Base-by-base conservation (phyloP, 2,797 vertebrate species). In the Eulemur mongoz region DNA sequence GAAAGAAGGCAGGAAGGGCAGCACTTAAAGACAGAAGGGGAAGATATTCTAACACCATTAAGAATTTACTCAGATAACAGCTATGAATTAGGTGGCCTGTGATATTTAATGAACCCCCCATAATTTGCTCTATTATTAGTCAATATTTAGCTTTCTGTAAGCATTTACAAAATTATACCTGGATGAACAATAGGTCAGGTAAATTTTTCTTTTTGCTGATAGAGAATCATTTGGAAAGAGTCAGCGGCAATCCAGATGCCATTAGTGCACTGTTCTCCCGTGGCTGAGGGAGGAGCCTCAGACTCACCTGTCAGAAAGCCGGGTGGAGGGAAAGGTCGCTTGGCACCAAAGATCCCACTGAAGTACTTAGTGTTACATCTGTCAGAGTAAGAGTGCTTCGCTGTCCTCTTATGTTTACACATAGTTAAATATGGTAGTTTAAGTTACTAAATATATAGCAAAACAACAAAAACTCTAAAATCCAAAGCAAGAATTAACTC, bases 371-470 rank as follows among this genome's bases (percentile, higher is more conserved):
- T 92, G 73, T 96, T 96, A 69, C 17, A 97, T 61, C 97, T 97
- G 91, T 98, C 94, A 94, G 76, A 94, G 87, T 95, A 95, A 98
- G 96, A 97, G 96, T 5, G 61, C 88, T 95, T 96, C 81, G 73
- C 93, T 89, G 80, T 97, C 23, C 61, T 30, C 45, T 73, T 91
- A 91, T 85, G 80, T n/a, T 69, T 20, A 87, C 80, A 84, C 17
- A 40, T 78, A 96, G 54, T 96, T 97, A 96, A 80, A 43, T 94
- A 92, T n/a, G 4, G 81, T 87, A 95, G 89, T 89, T 94, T 97
- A 92, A 97, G 0, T 96, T 95, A 96, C 23, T 57, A 57, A 57
- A 57, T 57, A 57, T 81, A 89, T 96, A 92, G 95, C 85, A 94
- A 90, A 15, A 92, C 89, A 94, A 90, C 95, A 97, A 94, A 94